Conservation (phyloP, 2,797 vertebrate species). For the Sebastes diploproa region DNA sequence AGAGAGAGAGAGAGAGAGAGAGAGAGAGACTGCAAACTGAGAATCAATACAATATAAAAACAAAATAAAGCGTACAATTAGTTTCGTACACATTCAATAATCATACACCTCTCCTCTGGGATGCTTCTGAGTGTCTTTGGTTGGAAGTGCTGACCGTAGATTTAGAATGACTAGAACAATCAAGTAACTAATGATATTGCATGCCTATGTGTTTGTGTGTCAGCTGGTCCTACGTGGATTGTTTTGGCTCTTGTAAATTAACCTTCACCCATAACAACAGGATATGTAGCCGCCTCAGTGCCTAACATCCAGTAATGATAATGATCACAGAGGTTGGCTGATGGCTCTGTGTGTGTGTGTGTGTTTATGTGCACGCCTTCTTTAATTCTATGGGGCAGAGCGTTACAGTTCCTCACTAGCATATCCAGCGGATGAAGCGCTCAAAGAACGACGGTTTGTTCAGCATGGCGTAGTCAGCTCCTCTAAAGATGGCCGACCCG, state of each 20-base stretch:
- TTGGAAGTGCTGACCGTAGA: conserved; percentile 41
- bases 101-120: conserved; percentile 44
- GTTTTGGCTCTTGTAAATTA: conserved; percentile 27
- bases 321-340: conserved; percentile 21
- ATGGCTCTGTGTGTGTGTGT: conserved; percentile 31
- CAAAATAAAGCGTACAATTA: conserved; percentile 52
- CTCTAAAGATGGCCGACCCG: conserved; percentile 89
- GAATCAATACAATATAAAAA: conserved; percentile 34
- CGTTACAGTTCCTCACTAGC: conserved; percentile 83
- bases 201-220: conserved; percentile 2
- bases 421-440: conserved; percentile 95
- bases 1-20: background rate
- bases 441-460: conserved; percentile 89
- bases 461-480: conserved; percentile 86
- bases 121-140: conserved; percentile 50
- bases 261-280: conserved; percentile 29
- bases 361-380: conserved; percentile 44
- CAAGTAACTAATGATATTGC: conserved; percentile 4
- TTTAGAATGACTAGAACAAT: conserved; percentile 47
- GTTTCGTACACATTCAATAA: conserved; percentile 66
- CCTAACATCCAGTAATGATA: conserved; percentile 44
- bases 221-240: conserved; percentile 14
- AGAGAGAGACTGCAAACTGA: conserved; percentile 10
- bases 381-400: conserved; percentile 50
- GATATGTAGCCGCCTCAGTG: conserved; percentile 49